A percentile compares a stretch with the other conserved stretches of the same genome.
These are phyloP conservation scores for Campoplex capitator DNA, from an alignment of 2,888 invertebrate species.

Conservation along the genomic window DNA sequence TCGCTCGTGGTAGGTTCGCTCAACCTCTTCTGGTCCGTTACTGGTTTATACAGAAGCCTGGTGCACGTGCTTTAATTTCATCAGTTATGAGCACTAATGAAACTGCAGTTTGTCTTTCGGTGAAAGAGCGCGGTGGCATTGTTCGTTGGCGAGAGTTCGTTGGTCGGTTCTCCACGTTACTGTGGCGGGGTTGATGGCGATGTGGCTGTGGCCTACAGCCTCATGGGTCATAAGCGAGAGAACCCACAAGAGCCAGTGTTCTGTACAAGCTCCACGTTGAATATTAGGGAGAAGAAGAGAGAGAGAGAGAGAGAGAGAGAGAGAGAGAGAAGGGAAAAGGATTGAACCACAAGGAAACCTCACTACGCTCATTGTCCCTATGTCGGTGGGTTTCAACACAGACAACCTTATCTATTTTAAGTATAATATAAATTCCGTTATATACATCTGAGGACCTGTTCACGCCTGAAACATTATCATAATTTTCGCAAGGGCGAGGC, in stretches of 20 bases:
- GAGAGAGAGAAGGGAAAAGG: slow-evolving; percentile 46
- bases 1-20: slow-evolving; percentile 6
- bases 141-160: slow-evolving; percentile 48
- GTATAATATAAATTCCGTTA: background rate
- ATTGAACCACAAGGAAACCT: slow-evolving; percentile 63
- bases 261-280: slow-evolving; percentile 31
- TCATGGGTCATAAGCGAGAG: slow-evolving; percentile 52
- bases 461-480: slow-evolving; percentile 48
- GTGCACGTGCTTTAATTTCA: slow-evolving; percentile 73
- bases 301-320: slow-evolving; percentile 1
- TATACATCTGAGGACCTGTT: slow-evolving; percentile 30
- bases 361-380: slow-evolving; percentile 62
- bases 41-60: slow-evolving; percentile 16
- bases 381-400: slow-evolving; percentile 52
- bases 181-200: slow-evolving; percentile 47
- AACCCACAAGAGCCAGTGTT: slow-evolving; percentile 44
- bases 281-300: slow-evolving; percentile 11
- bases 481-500: slow-evolving; percentile 30
- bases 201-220: slow-evolving; percentile 53
- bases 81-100: slow-evolving; percentile 78
- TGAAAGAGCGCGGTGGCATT: slow-evolving; percentile 38
- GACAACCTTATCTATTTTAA: slow-evolving; percentile 29
- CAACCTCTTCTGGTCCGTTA: slow-evolving; percentile 3
- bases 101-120: slow-evolving; percentile 78
- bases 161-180: slow-evolving; percentile 33